Evolutionary conservation across 2,113 vertebrate genomes (phyloP).

Genomic region (Sinosuthora webbiana): DNA sequence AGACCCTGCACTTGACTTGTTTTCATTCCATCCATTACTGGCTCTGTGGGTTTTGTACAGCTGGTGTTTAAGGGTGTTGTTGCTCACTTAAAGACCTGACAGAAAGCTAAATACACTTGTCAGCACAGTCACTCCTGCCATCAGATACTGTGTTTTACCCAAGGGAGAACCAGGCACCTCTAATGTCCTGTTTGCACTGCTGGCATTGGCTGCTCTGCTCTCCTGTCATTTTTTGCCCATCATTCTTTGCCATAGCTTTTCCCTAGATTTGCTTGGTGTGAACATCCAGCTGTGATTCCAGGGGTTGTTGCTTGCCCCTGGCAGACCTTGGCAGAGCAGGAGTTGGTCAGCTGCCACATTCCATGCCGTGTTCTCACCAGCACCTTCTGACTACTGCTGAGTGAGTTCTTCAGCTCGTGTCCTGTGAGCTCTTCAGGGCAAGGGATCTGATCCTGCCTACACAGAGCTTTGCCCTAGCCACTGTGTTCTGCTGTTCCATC

Average conservation of each 20-base stretch:
- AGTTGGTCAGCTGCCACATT: not conserved
- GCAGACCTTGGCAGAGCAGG: not conserved
- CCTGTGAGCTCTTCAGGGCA: not conserved
- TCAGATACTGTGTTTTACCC: not conserved
- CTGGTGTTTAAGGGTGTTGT: not conserved
- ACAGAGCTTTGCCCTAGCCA: not conserved
- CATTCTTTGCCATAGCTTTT: not conserved
- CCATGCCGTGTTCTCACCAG: not conserved
- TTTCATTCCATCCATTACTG: not conserved
- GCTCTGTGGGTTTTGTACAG: not conserved
- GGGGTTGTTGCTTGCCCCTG: not conserved
- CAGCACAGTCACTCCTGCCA: not conserved
- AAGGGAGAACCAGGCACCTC: not conserved
- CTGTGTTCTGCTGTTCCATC: not conserved
- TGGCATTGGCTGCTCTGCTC: accelerated
- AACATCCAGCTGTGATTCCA: accelerated
- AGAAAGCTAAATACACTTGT: not conserved
- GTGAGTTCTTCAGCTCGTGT: not conserved
- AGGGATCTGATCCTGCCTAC: not conserved
- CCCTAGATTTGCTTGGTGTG: not conserved
- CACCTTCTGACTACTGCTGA: not conserved
- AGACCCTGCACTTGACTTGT: not conserved
- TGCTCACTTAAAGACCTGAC: not conserved
- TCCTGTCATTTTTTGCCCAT: not conserved
- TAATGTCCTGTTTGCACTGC: accelerated